Percentiles rank a stretch among this genome's conserved stretches.
phyloP scores from a whole-genome alignment of 2,888 invertebrate genomes.

The Kryphioiulus occultus region DNA sequence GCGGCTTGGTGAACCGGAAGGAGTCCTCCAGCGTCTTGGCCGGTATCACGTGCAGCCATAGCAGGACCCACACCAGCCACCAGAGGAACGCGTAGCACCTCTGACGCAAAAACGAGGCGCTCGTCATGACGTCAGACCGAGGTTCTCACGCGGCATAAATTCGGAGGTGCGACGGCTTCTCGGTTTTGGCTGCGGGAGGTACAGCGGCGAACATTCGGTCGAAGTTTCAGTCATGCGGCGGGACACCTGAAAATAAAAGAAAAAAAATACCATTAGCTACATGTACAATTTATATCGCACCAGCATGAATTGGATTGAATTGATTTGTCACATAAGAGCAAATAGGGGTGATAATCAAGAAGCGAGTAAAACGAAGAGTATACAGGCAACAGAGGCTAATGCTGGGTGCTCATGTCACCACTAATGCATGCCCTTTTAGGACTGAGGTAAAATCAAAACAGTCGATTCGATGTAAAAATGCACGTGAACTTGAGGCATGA shows the following conservation, averaged over 20 bases:
- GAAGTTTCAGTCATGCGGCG: background rate
- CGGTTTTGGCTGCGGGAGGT: background rate
- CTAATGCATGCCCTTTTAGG: too few species aligned
- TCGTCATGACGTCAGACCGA: background rate
- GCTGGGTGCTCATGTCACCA: too few species aligned
- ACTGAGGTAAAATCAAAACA: too few species aligned
- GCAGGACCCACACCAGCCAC: slow-evolving; percentile 37
- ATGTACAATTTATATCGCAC: too few species aligned
- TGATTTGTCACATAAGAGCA: too few species aligned
- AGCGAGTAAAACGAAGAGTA: too few species aligned
- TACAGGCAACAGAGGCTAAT: too few species aligned
- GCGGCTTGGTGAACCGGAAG: slow-evolving; percentile 75
- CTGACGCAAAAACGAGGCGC: background rate
- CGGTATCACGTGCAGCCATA: slow-evolving; percentile 41
- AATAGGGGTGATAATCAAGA: too few species aligned
- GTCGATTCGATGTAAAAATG: too few species aligned
- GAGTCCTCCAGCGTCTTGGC: slow-evolving; percentile 3
- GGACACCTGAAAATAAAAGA: background rate
- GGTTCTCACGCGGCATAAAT: background rate
- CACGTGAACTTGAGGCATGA: too few species aligned
- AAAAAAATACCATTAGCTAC: background rate
- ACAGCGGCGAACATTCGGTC: background rate
- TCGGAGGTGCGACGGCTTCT: background rate
- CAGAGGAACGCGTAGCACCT: slow-evolving; percentile 36
- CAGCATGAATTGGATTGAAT: too few species aligned